These are phyloP conservation scores for Sesamia nonagrioides DNA, from an alignment of 1,140 invertebrate species.

Conservation along the genomic window DNA sequence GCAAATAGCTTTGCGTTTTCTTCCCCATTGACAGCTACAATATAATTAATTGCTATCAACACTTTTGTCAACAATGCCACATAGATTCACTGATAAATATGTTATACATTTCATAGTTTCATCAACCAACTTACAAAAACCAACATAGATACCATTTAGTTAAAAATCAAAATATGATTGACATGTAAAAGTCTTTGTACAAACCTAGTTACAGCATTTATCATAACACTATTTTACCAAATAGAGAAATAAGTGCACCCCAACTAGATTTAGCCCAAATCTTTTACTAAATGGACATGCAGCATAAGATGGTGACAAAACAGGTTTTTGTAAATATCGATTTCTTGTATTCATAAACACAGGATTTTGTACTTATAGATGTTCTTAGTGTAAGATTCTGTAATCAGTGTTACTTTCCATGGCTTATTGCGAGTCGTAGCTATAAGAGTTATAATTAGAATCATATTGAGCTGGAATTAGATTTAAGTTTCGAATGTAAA, in stretches of 20 bases:
- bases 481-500: slow-evolving; percentile 45
- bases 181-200: no score
- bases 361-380: background rate
- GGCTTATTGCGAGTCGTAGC: slow-evolving; percentile 15
- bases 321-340: background rate
- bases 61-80: background rate
- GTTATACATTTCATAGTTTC: no score
- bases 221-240: no score
- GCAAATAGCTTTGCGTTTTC: no score
- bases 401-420: slow-evolving; percentile 33
- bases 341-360: slow-evolving; percentile 6
- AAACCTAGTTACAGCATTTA: no score
- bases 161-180: no score
- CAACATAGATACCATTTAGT: no score
- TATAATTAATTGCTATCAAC: background rate
- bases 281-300: background rate
- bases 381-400: background rate
- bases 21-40: background rate
- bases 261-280: background rate
- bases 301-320: background rate
- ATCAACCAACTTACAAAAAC: no score
- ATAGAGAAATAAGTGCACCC: no score
- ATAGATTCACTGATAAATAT: no score
- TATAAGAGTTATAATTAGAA: slow-evolving; percentile 46
- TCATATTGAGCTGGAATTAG: slow-evolving; percentile 40